Evolutionary conservation across 2,888 invertebrate species (phyloP).

Genomic region (Amphimallon solstitiale): DNA sequence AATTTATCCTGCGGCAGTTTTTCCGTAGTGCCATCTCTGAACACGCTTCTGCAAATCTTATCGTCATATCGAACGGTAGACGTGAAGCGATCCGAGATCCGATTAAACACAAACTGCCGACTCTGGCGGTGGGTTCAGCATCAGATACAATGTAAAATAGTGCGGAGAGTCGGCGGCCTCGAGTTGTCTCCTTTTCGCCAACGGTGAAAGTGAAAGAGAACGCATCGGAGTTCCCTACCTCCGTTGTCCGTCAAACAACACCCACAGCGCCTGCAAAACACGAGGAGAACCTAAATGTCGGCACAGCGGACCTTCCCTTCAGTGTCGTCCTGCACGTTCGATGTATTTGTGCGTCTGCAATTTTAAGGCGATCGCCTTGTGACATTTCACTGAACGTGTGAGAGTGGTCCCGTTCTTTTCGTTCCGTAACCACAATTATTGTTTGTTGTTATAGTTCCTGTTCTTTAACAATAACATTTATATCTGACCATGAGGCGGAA

Average conservation of each 20-base stretch:
- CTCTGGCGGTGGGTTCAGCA: no score
- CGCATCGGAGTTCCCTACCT: slow-evolving; percentile 38
- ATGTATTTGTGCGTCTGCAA: slow-evolving; percentile 13
- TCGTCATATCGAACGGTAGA: no score
- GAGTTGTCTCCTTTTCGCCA: slow-evolving; percentile 19
- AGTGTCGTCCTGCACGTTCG: slow-evolving; percentile 41
- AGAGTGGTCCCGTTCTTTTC: background rate
- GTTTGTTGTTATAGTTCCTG: background rate
- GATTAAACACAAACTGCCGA: no score
- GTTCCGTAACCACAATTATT: slow-evolving; percentile 1
- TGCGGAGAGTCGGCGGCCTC: no score
- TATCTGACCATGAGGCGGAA: slow-evolving; percentile 67
- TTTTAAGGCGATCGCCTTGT: background rate
- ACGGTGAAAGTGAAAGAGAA: slow-evolving; percentile 35
- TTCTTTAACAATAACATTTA: slow-evolving; percentile 39
- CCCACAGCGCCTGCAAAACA: slow-evolving; percentile 43
- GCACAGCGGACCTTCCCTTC: slow-evolving; percentile 29
- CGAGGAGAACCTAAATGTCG: slow-evolving; percentile 44
- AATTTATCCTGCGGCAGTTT: no score
- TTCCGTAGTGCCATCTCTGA: no score
- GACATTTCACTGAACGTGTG: background rate
- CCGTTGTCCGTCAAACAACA: slow-evolving; percentile 24
- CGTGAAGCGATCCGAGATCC: no score
- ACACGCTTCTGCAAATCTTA: no score
- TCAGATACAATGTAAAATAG: no score